Percentiles rank a stretch among this genome's conserved stretches.
phyloP scores from a whole-genome alignment of 2,888 invertebrate genomes.

The Cephus spinipes region DNA sequence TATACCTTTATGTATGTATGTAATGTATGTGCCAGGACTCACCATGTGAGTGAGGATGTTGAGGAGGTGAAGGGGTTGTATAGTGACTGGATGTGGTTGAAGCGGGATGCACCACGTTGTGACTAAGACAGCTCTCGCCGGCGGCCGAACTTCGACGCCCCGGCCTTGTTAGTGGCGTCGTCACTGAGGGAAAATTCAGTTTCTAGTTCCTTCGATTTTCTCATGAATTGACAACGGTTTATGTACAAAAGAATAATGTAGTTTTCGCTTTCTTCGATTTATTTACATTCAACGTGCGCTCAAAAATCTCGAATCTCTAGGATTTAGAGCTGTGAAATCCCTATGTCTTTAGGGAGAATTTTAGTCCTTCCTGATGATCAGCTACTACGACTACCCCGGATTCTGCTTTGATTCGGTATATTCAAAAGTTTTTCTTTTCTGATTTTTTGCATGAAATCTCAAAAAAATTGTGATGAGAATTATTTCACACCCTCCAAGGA shows the following conservation, averaged over 20 bases:
- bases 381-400: neutral
- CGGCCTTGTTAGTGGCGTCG: slow-evolving; percentile 58
- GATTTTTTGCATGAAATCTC: neutral
- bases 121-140: slow-evolving; percentile 57
- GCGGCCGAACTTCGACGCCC: slow-evolving; percentile 59
- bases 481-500: neutral
- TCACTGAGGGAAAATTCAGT: slow-evolving; percentile 44
- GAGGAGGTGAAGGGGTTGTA: slow-evolving; percentile 66
- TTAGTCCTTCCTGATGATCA: neutral
- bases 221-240: neutral
- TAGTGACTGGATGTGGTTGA: slow-evolving; percentile 65
- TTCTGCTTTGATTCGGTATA: neutral
- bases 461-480: neutral
- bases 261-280: neutral
- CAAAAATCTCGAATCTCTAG: neutral
- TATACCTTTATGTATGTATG: slow-evolving; percentile 1
- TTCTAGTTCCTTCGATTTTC: neutral
- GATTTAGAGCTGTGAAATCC: neutral
- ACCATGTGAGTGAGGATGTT: slow-evolving; percentile 60
- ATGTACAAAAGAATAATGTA: neutral
- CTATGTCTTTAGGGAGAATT: neutral
- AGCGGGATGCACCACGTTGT: slow-evolving; percentile 52
- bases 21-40: slow-evolving; percentile 15
- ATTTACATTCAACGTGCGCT: neutral
- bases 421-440: slow-evolving; percentile 16